Evolutionary conservation across 2,888 invertebrate species (phyloP).

Genomic region (Caenorhabditis plicata): DNA sequence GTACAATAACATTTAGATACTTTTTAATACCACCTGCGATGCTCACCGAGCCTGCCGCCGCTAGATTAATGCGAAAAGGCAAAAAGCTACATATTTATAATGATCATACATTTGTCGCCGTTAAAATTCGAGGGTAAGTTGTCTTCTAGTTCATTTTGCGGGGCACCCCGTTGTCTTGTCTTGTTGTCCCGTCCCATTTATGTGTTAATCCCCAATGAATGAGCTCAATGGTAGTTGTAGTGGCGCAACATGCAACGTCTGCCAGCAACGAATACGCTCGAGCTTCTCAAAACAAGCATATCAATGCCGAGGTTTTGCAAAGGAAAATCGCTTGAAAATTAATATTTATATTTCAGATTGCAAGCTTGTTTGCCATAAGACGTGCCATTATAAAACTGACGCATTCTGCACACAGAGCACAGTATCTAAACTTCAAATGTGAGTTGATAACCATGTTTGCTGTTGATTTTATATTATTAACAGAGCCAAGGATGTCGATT

Average conservation of each 20-base stretch:
- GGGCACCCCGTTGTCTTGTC: background rate
- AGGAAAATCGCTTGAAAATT: too few species aligned
- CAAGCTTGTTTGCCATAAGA: constrained; percentile 64
- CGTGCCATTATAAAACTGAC: constrained; percentile 61
- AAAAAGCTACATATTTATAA: constrained; percentile 65
- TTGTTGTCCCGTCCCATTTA: constrained; percentile 9
- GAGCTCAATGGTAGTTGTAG: constrained; percentile 50
- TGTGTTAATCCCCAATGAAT: constrained; percentile 11
- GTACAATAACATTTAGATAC: constrained; percentile 43
- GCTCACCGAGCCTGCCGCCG: constrained; percentile 49
- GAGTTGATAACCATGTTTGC: constrained; percentile 8
- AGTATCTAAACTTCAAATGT: constrained; percentile 52
- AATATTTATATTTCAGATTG: constrained; percentile 52
- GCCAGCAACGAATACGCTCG: constrained; percentile 54
- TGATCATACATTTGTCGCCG: constrained; percentile 65
- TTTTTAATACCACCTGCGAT: constrained; percentile 61
- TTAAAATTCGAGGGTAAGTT: constrained; percentile 61
- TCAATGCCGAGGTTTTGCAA: constrained; percentile 62
- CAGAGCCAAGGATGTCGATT: constrained; percentile 60
- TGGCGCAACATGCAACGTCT: constrained; percentile 62
- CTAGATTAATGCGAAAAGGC: constrained; percentile 58
- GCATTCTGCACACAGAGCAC: constrained; percentile 57
- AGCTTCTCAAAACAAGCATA: constrained; percentile 65
- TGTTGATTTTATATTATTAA: constrained; percentile 6
- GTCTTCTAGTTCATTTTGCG: constrained; percentile 3